Base-by-base conservation (phyloP, 2,797 vertebrate genomes). In the Hozukius guyotensis region DNA sequence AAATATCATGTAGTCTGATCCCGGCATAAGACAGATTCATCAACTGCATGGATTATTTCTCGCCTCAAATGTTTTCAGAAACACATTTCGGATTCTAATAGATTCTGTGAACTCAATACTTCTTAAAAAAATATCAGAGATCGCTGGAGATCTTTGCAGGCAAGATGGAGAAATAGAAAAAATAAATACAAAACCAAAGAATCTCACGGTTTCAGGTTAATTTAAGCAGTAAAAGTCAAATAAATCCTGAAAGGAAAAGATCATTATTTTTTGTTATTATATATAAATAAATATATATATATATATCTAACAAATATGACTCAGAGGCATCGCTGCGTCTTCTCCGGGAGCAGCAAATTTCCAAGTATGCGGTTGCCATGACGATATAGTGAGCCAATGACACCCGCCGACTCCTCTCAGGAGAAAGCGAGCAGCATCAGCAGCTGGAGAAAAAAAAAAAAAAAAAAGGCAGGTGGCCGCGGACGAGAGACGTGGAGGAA, bases 281-380 rank as follows among this genome's bases (percentile, higher is more conserved):
- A 10, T 52, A 52, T 52, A 52, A 20, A 52, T 52, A 49, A 20
- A n/a, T 52, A 52, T 0, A 20, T 46, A 46, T 52, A 52, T 20
- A 49, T 52, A 52, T 53, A 38, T 31, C 2, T 0, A 20, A 49
- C 16, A 53, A 27, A 49, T 42, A 6, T 81, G 81, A 87, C 79
- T 82, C 77, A 66, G 76, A 86, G 42, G 16, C 72, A n/a, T 6
- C 1, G 22, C 77, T 49, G 55, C 22, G 6, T 49, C 78, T 88
- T 77, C 93, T 85, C 77, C 71, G 86, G 87, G 90, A 94, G 88
- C 90, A 93, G 89, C 87, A 93, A 92, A 94, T 87, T 91, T 93
- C 81, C 38, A 81, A 95, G 94, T 88, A 94, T 94, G 92, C 3
- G 86, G 96, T 97, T 97, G 95, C 96, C 96, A 95, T 96, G 95